phyloP scores from a whole-genome alignment of 2,888 invertebrate genomes.

The Sceliomorpha sp. region DNA sequence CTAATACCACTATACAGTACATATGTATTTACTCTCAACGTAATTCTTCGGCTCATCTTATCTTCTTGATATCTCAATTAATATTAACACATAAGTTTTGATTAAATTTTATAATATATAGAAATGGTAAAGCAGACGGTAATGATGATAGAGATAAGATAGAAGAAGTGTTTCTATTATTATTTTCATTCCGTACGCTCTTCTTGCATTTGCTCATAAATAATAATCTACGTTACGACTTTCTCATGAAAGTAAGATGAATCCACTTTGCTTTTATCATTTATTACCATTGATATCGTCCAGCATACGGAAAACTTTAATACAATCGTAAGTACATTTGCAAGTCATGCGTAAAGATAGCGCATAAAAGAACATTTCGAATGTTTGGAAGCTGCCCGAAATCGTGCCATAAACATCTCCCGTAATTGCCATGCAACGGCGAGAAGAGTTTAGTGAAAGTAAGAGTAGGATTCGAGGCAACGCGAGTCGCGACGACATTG shows the following conservation, averaged over 20 bases:
- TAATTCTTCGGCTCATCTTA: too few species aligned
- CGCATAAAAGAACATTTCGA: neutral
- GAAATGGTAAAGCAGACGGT: too few species aligned
- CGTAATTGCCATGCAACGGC: constrained; percentile 47
- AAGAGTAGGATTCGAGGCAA: constrained; percentile 60
- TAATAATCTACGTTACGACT: constrained; percentile 40
- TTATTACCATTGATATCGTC: constrained; percentile 28
- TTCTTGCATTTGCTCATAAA: too few species aligned
- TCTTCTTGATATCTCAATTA: too few species aligned
- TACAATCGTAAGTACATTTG: constrained; percentile 13
- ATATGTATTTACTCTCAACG: too few species aligned
- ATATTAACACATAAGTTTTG: too few species aligned
- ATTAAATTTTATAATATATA: too few species aligned
- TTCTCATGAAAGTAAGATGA: constrained; percentile 36
- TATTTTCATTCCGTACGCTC: constrained; percentile 5
- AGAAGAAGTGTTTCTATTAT: too few species aligned
- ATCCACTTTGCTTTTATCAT: constrained; percentile 22
- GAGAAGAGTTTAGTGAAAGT: constrained; percentile 68
- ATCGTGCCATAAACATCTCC: constrained; percentile 42
- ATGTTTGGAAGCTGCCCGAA: constrained; percentile 30
- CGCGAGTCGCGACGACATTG: constrained; percentile 23
- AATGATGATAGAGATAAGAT: too few species aligned
- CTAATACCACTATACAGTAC: too few species aligned
- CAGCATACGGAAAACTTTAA: constrained; percentile 3
- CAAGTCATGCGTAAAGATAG: constrained; percentile 24